Conservation (phyloP, 92 coral and sea anemone species). For the Paramuricea clavata region DNA sequence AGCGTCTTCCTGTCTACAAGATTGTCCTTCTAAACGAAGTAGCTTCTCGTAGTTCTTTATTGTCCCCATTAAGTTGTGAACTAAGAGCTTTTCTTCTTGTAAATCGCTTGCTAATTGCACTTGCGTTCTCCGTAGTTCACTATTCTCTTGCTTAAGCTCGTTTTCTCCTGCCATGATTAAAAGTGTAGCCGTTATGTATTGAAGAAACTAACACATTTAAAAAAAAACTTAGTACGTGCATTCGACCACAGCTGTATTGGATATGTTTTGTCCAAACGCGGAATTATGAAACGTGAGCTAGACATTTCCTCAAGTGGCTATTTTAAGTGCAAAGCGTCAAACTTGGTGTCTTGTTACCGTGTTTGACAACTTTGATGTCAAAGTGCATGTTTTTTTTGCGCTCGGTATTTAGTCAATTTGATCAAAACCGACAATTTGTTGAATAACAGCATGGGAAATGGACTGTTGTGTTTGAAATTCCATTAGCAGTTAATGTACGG, state of each 20-base stretch:
- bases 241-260: neutral
- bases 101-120: slow-evolving; percentile 75
- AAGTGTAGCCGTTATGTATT: neutral
- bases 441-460: neutral
- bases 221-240: neutral
- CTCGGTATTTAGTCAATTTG: neutral
- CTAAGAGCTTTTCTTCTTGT: slow-evolving; percentile 85
- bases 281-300: slow-evolving; percentile 17
- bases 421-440: neutral
- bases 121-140: slow-evolving; percentile 71
- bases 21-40: slow-evolving; percentile 50
- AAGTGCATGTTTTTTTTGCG: neutral
- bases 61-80: slow-evolving; percentile 84
- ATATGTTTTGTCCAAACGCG: neutral
- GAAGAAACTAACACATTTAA: neutral
- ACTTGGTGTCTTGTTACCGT: neutral
- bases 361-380: neutral
- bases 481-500: neutral
- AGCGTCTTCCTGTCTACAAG: neutral
- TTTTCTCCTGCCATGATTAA: slow-evolving; percentile 66
- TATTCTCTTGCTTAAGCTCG: slow-evolving; percentile 77
- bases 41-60: slow-evolving; percentile 90
- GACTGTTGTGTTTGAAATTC: neutral
- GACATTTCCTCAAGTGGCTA: neutral
- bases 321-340: neutral